These are phyloP conservation scores for Sylvilagus floridanus DNA, from an alignment of 2,797 vertebrate genomes.

Conservation along the genomic window DNA sequence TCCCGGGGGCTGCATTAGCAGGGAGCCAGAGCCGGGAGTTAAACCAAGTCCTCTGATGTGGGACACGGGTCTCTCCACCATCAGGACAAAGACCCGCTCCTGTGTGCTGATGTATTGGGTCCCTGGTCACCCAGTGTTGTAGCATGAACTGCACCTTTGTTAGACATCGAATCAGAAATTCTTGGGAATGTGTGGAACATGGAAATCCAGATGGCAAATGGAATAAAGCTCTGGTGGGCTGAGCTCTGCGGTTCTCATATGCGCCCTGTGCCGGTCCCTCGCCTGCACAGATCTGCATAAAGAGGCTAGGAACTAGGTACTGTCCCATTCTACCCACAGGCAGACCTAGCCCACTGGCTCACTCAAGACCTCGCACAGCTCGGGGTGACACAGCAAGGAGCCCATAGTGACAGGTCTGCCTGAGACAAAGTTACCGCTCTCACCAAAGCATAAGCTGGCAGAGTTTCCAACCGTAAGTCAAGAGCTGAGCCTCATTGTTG, in stretches of 20 bases:
- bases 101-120: not conserved
- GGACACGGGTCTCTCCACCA: no score
- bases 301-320: not conserved
- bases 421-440: not conserved
- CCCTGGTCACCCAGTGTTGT: not conserved
- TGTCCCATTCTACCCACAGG: not conserved
- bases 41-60: no score
- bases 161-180: not conserved
- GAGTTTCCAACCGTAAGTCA: not conserved
- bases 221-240: not conserved
- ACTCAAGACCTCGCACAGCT: not conserved
- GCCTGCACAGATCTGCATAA: not conserved
- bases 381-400: not conserved
- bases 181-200: not conserved
- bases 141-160: not conserved
- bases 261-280: not conserved
- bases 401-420: no score
- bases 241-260: not conserved
- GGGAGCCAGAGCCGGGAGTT: no score
- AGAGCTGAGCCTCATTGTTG: not conserved
- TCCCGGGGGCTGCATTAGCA: no score
- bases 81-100: no score
- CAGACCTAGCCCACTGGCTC: not conserved
- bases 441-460: not conserved
- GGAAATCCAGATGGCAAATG: not conserved